Evolutionary conservation across 2,113 vertebrate species (phyloP).

Genomic region (Lophura nycthemera): DNA sequence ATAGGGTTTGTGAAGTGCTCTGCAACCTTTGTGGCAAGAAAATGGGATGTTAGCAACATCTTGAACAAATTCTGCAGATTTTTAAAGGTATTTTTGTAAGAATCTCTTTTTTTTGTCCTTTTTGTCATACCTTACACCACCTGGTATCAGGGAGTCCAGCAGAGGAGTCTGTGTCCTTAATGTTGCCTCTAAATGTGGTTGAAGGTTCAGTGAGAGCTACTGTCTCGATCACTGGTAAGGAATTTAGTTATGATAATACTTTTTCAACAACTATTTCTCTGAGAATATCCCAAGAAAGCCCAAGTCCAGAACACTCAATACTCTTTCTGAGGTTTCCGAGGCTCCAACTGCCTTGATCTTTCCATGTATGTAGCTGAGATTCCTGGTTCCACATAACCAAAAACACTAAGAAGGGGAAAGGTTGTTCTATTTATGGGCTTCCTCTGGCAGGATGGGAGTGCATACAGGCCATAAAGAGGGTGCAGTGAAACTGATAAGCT

Average conservation of each 20-base stretch:
- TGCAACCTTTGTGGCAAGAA: neutral
- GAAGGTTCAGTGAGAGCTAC: constrained; percentile 69
- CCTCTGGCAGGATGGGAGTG: neutral
- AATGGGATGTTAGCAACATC: neutral
- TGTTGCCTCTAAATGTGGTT: constrained; percentile 56
- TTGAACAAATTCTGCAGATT: neutral
- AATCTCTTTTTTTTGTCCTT: neutral
- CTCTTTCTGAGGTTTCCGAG: neutral
- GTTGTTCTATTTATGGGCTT: neutral
- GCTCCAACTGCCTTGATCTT: neutral
- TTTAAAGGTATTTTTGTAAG: neutral
- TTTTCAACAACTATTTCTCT: neutral
- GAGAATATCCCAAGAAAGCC: neutral
- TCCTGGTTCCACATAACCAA: neutral
- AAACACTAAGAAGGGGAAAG: neutral
- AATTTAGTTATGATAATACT: neutral
- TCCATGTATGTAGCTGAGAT: accelerated
- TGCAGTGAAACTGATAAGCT: neutral
- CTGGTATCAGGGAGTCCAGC: constrained; percentile 35
- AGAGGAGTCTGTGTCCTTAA: constrained; percentile 67
- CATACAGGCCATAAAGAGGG: neutral
- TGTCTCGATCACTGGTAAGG: constrained; percentile 57
- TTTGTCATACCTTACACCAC: neutral
- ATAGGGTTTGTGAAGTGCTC: neutral
- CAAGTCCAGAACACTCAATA: neutral